phyloP scores from a whole-genome alignment of 1,140 invertebrate species.

The Cotesia chilonis region DNA sequence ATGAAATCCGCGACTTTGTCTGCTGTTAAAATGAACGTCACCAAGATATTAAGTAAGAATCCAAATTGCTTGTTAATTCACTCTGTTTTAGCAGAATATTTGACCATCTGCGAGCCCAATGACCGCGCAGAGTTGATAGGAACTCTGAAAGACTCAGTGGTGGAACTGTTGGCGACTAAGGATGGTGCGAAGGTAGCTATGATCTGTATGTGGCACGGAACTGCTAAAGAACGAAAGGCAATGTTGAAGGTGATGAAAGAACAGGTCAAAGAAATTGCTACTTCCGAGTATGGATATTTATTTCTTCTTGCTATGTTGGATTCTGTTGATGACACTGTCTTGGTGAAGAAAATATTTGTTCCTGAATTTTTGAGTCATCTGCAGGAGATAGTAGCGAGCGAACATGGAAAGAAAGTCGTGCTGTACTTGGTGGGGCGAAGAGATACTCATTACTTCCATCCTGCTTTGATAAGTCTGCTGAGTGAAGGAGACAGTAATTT shows the following conservation, averaged over 20 bases:
- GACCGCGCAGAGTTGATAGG: slow-evolving; percentile 78
- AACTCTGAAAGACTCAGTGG: slow-evolving; percentile 73
- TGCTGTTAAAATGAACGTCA: slow-evolving; percentile 76
- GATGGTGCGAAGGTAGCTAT: slow-evolving; percentile 82
- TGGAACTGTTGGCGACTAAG: slow-evolving; percentile 84
- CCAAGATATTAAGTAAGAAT: slow-evolving; percentile 76
- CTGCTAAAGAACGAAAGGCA: slow-evolving; percentile 79
- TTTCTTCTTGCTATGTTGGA: slow-evolving; percentile 87
- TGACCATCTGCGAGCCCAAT: slow-evolving; percentile 74
- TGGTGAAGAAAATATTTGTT: slow-evolving; percentile 85
- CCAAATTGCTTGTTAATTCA: slow-evolving; percentile 75
- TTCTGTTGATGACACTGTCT: slow-evolving; percentile 90
- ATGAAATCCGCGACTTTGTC: slow-evolving; percentile 77
- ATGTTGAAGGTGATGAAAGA: slow-evolving; percentile 86
- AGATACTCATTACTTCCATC: slow-evolving; percentile 79
- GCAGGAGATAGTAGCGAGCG: slow-evolving; percentile 75
- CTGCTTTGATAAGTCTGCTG: slow-evolving; percentile 74
- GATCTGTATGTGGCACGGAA: slow-evolving; percentile 86
- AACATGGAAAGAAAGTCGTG: slow-evolving; percentile 78
- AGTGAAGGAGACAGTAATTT: slow-evolving; percentile 76
- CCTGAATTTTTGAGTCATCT: slow-evolving; percentile 79
- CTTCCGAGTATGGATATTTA: slow-evolving; percentile 87
- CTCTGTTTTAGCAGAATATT: slow-evolving; percentile 82
- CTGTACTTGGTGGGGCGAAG: slow-evolving; percentile 85
- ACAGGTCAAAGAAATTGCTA: slow-evolving; percentile 80